These are phyloP conservation scores for Hyaena hyaena DNA, from an alignment of 2,113 vertebrate genomes.

Conservation along the genomic window DNA sequence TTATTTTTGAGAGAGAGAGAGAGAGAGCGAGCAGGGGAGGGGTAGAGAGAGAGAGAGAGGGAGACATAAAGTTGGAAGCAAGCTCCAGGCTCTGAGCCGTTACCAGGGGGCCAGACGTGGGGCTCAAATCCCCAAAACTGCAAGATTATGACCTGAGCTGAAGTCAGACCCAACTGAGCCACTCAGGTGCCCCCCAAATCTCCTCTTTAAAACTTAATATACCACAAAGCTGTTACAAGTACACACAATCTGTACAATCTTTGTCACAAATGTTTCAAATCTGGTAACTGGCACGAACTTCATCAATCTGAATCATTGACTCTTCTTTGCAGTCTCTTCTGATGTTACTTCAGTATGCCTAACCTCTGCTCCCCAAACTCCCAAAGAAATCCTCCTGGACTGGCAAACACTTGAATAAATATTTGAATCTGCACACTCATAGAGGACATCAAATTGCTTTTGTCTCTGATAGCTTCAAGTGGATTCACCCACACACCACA, in stretches of 20 bases:
- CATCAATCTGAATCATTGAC: background rate
- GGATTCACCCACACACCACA: background rate
- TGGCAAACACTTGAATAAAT: background rate
- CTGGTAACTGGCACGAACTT: background rate
- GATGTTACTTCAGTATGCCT: background rate
- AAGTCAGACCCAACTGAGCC: too few relatives aligned
- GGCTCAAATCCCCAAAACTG: too few relatives aligned
- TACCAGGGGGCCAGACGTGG: too few relatives aligned
- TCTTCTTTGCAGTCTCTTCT: too few relatives aligned
- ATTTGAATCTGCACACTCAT: background rate
- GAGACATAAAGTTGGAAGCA: too few relatives aligned
- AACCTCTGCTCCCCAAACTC: background rate
- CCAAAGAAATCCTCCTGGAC: background rate
- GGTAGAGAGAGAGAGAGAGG: too few relatives aligned
- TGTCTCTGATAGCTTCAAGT: background rate
- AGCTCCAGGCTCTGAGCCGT: too few relatives aligned
- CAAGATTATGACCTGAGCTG: too few relatives aligned
- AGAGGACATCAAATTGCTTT: background rate
- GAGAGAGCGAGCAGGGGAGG: too few relatives aligned
- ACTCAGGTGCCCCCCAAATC: too few relatives aligned
- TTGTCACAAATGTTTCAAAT: background rate
- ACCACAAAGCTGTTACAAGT: background rate
- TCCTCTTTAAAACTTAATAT: background rate
- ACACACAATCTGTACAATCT: background rate
- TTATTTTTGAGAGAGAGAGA: too few relatives aligned